phyloP scores from a whole-genome alignment of 1,140 invertebrate genomes.

The Pseudomyrmex gracilis region DNA sequence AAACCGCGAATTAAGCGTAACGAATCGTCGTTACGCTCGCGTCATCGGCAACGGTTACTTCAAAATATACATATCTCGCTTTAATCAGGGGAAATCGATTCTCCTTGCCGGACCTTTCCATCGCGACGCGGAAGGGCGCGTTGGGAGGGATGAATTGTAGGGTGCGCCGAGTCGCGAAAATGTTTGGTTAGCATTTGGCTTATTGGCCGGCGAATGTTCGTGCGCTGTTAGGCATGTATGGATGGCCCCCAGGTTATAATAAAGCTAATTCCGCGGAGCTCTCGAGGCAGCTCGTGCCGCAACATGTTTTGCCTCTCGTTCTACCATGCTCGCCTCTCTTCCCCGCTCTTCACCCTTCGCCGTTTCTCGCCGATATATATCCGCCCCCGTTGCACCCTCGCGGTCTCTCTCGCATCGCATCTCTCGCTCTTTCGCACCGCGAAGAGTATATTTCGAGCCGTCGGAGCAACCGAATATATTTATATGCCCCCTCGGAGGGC shows the following conservation, averaged over 20 bases:
- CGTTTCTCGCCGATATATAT: conserved; percentile 73
- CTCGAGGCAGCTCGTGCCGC: conserved; percentile 84
- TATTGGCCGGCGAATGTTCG: conserved; percentile 81
- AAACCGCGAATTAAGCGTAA: background rate
- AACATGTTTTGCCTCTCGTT: conserved; percentile 84
- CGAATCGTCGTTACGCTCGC: background rate
- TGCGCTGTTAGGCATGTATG: conserved; percentile 82
- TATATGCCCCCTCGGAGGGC: conserved; percentile 77
- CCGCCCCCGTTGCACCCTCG: conserved; percentile 50
- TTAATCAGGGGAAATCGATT: conserved; percentile 66
- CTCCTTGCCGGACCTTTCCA: conserved; percentile 38
- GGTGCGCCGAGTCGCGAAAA: conserved; percentile 81
- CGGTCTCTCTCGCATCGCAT: conserved; percentile 23
- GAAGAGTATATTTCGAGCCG: conserved; percentile 18
- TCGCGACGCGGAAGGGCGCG: background rate
- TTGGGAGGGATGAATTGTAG: conserved; percentile 66
- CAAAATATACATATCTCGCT: conserved; percentile 61
- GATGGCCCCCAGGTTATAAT: conserved; percentile 85
- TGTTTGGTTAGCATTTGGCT: conserved; percentile 82
- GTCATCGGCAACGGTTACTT: conserved; percentile 26
- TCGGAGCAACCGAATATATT: conserved; percentile 78
- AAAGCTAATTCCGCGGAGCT: conserved; percentile 85
- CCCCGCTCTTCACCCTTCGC: conserved; percentile 60
- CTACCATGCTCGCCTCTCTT: conserved; percentile 64
- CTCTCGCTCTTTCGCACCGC: conserved; percentile 27